These are phyloP conservation scores for human (Homo sapiens) DNA, from an alignment of 2,113 vertebrate genomes.

Conservation along the genomic window GRCh38 chr2:71327501-71328000, in stretches of 20 bases:
- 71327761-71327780: not conserved
- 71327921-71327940: not conserved
- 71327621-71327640: not conserved
- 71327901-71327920: not conserved
- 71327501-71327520: not conserved
- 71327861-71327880: not conserved
- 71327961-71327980: not conserved
- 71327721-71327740: not conserved
- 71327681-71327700: not conserved
- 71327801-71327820: not conserved
- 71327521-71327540: not conserved
- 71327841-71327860: not conserved
- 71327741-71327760: not conserved
- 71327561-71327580: not conserved
- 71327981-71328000: not conserved
- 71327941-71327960: not conserved
- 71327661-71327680: not conserved
- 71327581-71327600: not conserved
- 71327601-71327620: not conserved
- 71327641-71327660: not conserved
- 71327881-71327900: not conserved
- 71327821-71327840: not conserved
- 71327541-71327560: not conserved
- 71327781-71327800: not conserved
- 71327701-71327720: not conserved